Conservation (phyloP, 2,888 invertebrate genomes). For the Metellina segmentata region DNA sequence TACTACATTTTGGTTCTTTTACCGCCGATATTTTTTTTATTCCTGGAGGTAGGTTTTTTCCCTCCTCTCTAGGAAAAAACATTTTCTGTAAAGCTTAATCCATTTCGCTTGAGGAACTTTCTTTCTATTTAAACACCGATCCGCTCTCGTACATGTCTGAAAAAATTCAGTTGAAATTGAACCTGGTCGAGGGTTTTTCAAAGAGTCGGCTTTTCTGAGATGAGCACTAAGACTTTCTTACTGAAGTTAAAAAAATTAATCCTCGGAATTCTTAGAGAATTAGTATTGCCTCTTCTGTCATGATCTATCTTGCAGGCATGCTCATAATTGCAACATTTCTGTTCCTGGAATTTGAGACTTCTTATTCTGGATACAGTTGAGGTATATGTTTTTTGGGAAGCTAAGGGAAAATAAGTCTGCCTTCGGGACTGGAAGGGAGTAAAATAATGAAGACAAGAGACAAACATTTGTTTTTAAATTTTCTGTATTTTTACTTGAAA, state of each 20-base stretch:
- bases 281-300: conserved; percentile 5
- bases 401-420: not conserved
- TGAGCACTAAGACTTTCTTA: conserved; percentile 20
- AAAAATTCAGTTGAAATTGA: conserved; percentile 7
- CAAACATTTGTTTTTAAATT: not conserved
- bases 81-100: conserved; percentile 35
- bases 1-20: conserved; percentile 17
- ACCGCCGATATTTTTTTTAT: conserved; percentile 18
- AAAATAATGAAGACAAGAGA: not conserved
- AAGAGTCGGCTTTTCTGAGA: conserved; percentile 8
- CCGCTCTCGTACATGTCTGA: not conserved
- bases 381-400: not conserved
- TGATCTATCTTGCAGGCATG: conserved; percentile 12
- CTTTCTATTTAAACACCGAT: conserved; percentile 47
- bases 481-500: not conserved
- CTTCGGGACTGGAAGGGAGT: not conserved
- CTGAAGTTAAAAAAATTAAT: conserved; percentile 19
- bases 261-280: conserved; percentile 26
- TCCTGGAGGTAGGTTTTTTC: not conserved
- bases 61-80: conserved; percentile 18
- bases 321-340: conserved; percentile 24
- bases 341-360: conserved; percentile 8
- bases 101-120: conserved; percentile 42
- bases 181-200: conserved; percentile 27
- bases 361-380: not conserved